Evolutionary conservation across 2,888 invertebrate species (phyloP), one percentile per base, ranked within the genome.

Genomic region (Andrena haemorrhoa): DNA sequence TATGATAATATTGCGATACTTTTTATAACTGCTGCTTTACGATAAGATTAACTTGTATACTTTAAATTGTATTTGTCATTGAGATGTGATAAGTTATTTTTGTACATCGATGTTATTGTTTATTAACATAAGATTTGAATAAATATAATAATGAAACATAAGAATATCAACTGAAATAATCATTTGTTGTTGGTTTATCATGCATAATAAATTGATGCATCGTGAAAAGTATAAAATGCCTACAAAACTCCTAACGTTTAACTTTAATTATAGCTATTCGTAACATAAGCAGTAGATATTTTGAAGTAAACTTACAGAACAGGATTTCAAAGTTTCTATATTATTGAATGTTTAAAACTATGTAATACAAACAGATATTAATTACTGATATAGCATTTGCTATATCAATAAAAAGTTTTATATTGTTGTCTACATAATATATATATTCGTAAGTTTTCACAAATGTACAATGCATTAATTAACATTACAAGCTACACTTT

Each of bases 391-490:
- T 56, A 58, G 8, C 64, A 33, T 26, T 61, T 51, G 20, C 41
- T 60, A 70, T 56, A 26, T 60, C 69, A 79, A 70, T 74, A 80
- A 82, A 71, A 66, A 68, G 8, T 68, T 73, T 33, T 51, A 33
- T 78, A 64, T 53, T 74, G 51, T 78, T 71, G 73, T 70, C 74
- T 83, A 78, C 47, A 71, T 82, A 75, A 82, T 84, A 84, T 16
- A 41, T 41, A 41, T 85, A 77, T 77, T 81, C 75, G 75, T 84
- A 68, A 65, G 75, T 74, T 68, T 76, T 68, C 73, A 73, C 68
- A 84, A 79, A 84, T 84, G 73, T 83, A 83, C 83, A 84, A 84
- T 80, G 73, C 69, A 79, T 63, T 72, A 81, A 77, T 74, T 80
- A 83, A 75, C 71, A 75, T 81, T n/a, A 70, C 51, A 73, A 83